Base-by-base conservation (phyloP, 64 coral and sea anemone species). In the Montipora sp. region DNA sequence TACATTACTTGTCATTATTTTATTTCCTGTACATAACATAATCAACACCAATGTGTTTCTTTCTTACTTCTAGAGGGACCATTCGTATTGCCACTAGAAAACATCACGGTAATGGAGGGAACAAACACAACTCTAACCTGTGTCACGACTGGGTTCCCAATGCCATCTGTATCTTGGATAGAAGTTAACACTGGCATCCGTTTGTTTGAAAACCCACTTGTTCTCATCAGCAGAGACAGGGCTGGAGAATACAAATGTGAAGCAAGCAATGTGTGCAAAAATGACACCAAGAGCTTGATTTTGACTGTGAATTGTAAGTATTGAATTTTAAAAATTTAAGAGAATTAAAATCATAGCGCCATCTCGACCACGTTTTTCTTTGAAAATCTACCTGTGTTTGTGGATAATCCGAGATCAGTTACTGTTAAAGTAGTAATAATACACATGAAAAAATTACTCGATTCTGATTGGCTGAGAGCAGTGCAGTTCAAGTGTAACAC, bases 231-330 rank as follows among this genome's bases (percentile, higher is more conserved):
- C 65, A 84, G 82, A 16, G 70, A 5, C 47, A 1, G 50, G 1
- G 63, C 44, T 51, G 82, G 82, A 22, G 46, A 84, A 71, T 84
- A 84, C 63, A 50, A 10, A 46, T 84, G 82, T 84, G 47, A 84
- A 50, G 36, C 82, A 70, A 84, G 16, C 11, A 84, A 84, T 10
- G 2, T 5, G 3, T 84, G 82, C 70, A 63, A 63, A 49, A 84
- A 84, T 72, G 46, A 70, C 16, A 12, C 45, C 5, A 7, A 47
- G 19, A 84, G 45, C 6, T 8, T 15, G 8, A 70, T 70, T 48
- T 8, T 84, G 2, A 84, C 6, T 84, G 82, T 71, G 15, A 43
- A 50, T 0, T 71, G 82, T 84, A 71, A 84, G 61, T 84, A 55
- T 0, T n/a, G n/a, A n/a, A n/a, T n/a, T n/a, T n/a, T n/a, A n/a